Evolutionary conservation across 2,888 invertebrate species (phyloP), one percentile per base, ranked within the genome.

Genomic region (Zygaena filipendulae): DNA sequence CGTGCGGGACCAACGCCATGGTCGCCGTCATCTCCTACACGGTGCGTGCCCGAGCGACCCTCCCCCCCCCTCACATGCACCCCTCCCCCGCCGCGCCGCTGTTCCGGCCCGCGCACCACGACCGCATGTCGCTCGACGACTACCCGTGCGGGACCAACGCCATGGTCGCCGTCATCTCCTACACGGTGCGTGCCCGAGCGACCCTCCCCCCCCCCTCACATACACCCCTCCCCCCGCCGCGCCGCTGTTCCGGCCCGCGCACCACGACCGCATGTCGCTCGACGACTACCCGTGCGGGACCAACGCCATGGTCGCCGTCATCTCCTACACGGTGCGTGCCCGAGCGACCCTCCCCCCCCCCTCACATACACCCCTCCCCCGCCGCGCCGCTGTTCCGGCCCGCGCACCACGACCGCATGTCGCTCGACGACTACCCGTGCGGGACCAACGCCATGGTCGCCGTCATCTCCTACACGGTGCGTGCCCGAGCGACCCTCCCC

Each of bases 21-120:
- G 94, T 99, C 2, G 99, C 99, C 25, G 97, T 99, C 22, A 92
- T 98, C 42, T 97, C 98, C 1, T 98, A 99, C 50, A 98, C 98
- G 9, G 95, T 90, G n/a, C n/a, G n/a, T n/a, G n/a, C n/a, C n/a
- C n/a, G n/a, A n/a, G n/a, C n/a, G n/a, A n/a, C n/a, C n/a, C n/a
- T n/a, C n/a, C n/a, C n/a, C n/a, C n/a, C n/a, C n/a, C n/a, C n/a
- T n/a, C n/a, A n/a, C n/a, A n/a, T n/a, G n/a, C n/a, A n/a, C n/a
- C n/a, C n/a, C n/a, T n/a, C 92, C 0, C 97, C 97, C 0, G 87
- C 86, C 19, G 83, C 91, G 0, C 97, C 98, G 0, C 75, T 98
- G 4, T 95, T 97, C 56, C 71, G 95, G 4, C 92, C 97, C 0
- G 83, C 86, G 1, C 91, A 94, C 61, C 86, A 99, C 56, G 97